Conservation (phyloP, 2,797 vertebrate species). For the Smutsia gigantea region DNA sequence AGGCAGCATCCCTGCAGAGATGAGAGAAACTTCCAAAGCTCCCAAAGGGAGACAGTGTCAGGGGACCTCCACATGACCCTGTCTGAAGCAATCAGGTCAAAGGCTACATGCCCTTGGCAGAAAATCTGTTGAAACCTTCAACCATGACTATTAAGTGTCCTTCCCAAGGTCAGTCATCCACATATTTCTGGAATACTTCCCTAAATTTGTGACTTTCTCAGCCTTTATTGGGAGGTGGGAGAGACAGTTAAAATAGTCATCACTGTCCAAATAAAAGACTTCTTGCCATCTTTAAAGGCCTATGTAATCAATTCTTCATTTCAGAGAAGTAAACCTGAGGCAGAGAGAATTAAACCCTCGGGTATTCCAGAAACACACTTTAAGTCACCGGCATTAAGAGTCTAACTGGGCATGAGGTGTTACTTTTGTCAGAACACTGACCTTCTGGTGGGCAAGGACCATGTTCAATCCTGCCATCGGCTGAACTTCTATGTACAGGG, state of each 20-base stretch:
- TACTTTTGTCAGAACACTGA: not conserved
- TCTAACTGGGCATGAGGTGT: not conserved
- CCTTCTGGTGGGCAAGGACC: not conserved
- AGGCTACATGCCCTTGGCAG: not conserved
- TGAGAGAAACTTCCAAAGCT: not conserved
- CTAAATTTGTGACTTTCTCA: not conserved
- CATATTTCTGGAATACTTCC: not conserved
- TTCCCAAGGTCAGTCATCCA: constrained; percentile 8
- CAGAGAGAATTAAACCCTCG: not conserved
- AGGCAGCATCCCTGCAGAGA: not conserved
- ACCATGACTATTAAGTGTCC: not conserved
- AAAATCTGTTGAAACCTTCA: constrained; percentile 47
- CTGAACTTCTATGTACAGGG: not conserved
- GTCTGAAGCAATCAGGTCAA: not conserved
- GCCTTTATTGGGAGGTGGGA: not conserved
- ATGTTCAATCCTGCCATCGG: not conserved
- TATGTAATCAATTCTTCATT: not conserved
- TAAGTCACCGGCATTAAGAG: not conserved
- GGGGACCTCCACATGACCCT: not conserved
- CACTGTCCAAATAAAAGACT: not conserved
- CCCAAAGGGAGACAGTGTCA: not conserved
- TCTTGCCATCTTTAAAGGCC: not conserved
- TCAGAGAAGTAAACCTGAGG: not conserved
- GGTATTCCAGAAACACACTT: not conserved
- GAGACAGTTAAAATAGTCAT: not conserved